A percentile compares a stretch with the other conserved stretches of the same genome.
Evolutionary conservation across 2,888 invertebrate genomes (phyloP).

Genomic region (Xylophagus ater): DNA sequence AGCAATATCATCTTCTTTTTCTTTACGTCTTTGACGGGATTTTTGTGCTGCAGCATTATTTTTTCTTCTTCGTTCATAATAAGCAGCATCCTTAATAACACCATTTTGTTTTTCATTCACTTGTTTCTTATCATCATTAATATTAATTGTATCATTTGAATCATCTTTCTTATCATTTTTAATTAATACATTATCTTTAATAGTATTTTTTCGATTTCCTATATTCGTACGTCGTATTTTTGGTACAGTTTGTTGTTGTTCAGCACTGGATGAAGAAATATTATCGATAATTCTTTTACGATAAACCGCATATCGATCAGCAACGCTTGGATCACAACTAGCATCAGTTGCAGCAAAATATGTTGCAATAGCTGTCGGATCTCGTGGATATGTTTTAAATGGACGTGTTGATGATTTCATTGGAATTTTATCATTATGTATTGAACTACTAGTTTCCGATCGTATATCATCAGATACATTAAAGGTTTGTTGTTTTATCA

Average conservation of each 20-base stretch:
- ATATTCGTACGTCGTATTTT: no score
- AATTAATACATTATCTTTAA: no score
- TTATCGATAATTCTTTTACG: conserved; percentile 50
- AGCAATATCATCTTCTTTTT: conserved; percentile 86
- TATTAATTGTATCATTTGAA: no score
- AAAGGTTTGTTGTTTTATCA: no score
- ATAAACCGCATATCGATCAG: conserved; percentile 60
- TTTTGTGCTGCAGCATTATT: conserved; percentile 94
- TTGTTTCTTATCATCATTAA: no score
- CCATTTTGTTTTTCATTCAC: conserved; percentile 16
- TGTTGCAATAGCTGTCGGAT: conserved; percentile 50
- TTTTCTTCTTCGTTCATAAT: conserved; percentile 76
- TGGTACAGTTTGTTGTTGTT: no score
- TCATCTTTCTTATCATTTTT: no score
- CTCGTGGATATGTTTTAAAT: conserved; percentile 62
- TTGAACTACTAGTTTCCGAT: neutral
- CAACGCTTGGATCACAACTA: conserved; percentile 46
- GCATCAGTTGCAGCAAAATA: conserved; percentile 44
- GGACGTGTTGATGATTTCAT: no score
- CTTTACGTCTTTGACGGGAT: conserved; percentile 77
- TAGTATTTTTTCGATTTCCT: no score
- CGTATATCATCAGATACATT: neutral
- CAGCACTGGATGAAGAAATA: no score
- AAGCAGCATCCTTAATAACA: conserved; percentile 60
- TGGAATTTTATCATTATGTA: no score